Base-by-base conservation (phyloP, 30 jellyfish, hydroid and myxozoan genomes). In the Clytia hemisphaerica region DNA sequence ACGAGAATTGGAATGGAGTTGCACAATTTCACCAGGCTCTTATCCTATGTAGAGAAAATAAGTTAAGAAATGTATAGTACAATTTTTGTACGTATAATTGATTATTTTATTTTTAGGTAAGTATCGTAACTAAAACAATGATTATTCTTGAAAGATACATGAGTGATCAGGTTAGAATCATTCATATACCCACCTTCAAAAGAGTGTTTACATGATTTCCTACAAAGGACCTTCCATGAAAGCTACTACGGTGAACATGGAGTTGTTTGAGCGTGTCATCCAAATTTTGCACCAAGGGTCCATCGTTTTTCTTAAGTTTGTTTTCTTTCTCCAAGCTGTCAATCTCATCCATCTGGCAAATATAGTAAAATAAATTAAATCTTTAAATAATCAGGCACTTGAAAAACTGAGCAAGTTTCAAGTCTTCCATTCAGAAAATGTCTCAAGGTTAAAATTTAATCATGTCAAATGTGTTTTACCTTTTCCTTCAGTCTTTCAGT, bases 171-270 rank as follows among this genome's bases (percentile, higher is more conserved):
- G n/a, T n/a, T n/a, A n/a, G n/a, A n/a, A n/a, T n/a, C n/a, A n/a
- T n/a, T n/a, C n/a, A n/a, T n/a, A 32, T 18, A 32, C 19, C 3
- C 16, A 35, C 78, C 78, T 65, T 65, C 18, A 65, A 37, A 67
- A 65, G 37, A 36, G 37, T 65, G 37, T 65, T 61, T 9, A 65
- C 78, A 37, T 65, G 78, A 29, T 65, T 37, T 32, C 78, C 73
- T 6, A 65, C 72, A 2, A 65, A 65, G 4, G 46, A 32, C 44
- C 44, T 65, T 34, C 72, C 70, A 32, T 37, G 78, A 45, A 3
- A 65, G 0, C 2, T 14, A 6, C 29, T 6, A 10, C 71, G 7
- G 24, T 58, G 14, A 1, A 58, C 58, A 0, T 58, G 24, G 14
- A 27, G 30, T 60, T 10, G 53, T 60, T 65, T 37, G 31, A 30